Percentiles rank a stretch among this genome's conserved stretches.
phyloP scores from a whole-genome alignment of 2,113 vertebrate species.

The Sminthopsis crassicaudata region DNA sequence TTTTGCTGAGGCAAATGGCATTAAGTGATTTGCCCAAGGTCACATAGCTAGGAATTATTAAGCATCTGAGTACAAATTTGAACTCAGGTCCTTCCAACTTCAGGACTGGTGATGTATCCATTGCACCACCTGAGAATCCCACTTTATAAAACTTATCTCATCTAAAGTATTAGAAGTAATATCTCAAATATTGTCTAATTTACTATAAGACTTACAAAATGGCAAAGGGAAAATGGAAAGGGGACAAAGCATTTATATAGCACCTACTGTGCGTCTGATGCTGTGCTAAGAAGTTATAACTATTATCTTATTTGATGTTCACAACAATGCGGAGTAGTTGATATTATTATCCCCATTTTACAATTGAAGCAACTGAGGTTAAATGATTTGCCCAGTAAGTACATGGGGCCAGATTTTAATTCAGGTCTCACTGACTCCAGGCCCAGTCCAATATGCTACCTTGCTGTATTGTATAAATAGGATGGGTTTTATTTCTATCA shows the following conservation, averaged over 20 bases:
- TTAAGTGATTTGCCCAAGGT: too few relatives aligned
- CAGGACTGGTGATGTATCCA: too few relatives aligned
- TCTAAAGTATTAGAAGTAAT: not conserved
- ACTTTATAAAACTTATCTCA: not conserved
- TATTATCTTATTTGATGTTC: not conserved
- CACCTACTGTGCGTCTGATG: not conserved
- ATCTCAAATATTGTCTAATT: not conserved
- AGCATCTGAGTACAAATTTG: too few relatives aligned
- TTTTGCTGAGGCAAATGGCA: too few relatives aligned
- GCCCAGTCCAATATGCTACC: not conserved
- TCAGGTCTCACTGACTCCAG: not conserved
- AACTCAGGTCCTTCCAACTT: too few relatives aligned
- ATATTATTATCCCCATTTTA: not conserved
- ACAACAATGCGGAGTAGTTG: not conserved
- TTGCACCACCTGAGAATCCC: not conserved
- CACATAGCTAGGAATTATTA: too few relatives aligned
- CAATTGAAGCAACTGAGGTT: too few relatives aligned
- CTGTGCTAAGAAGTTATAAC: too few relatives aligned
- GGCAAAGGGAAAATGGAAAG: not conserved
- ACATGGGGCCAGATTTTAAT: not conserved
- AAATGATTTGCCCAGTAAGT: not conserved
- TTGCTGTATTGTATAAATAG: not conserved
- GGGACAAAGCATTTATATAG: not conserved
- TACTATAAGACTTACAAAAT: not conserved
- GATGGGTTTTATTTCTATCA: not conserved